Evolutionary conservation across 2,888 invertebrate genomes (phyloP), one percentile per base, ranked within the genome.

Genomic region (Microplitis manilae): DNA sequence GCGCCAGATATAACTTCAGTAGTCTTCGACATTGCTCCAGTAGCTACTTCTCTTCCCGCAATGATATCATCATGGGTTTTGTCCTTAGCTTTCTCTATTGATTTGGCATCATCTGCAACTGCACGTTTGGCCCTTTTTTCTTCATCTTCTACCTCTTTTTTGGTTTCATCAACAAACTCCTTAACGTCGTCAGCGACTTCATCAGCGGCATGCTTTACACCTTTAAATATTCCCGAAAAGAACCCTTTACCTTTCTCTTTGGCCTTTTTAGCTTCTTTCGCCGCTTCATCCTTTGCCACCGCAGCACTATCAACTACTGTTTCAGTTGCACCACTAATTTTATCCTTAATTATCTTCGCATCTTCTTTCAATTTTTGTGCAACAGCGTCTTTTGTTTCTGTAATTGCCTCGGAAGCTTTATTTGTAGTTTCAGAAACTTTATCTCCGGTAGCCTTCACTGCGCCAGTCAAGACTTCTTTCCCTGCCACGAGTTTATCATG

Each of bases 361-460:
- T 75, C 79, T 41, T 80, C 83, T 40, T 78, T 77, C 5, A 80
- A 80, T 4, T 77, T 79, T 2, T 77, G 74, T 4, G 79, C 81
- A 1, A 77, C 61, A 39, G 81, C 73, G 30, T 80, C 82, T 71
- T 80, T 79, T 0, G 76, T 64, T 81, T 80, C 85, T 13, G 72
- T 75, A 5, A 60, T 38, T 7, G 91, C 91, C 77, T 92, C 91
- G 0, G 73, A 38, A 6, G 91, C 41, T 39, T 91, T 91, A 75
- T 89, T 90, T 5, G 17, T 1, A 15, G 91, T 91, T 81, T 91
- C 91, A 79, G 89, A 91, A 6, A 92, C 91, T 79, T 82, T 79
- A 40, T 77, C 71, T 67, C 61, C 92, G 30, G 91, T 91, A 0
- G 91, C 86, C 41, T 92, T 91, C 84, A 91, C 92, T 85, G 92